Percentiles rank a stretch among this genome's conserved stretches.
Evolutionary conservation across 2,797 vertebrate genomes (phyloP).

Genomic region (Trematomus bernacchii): DNA sequence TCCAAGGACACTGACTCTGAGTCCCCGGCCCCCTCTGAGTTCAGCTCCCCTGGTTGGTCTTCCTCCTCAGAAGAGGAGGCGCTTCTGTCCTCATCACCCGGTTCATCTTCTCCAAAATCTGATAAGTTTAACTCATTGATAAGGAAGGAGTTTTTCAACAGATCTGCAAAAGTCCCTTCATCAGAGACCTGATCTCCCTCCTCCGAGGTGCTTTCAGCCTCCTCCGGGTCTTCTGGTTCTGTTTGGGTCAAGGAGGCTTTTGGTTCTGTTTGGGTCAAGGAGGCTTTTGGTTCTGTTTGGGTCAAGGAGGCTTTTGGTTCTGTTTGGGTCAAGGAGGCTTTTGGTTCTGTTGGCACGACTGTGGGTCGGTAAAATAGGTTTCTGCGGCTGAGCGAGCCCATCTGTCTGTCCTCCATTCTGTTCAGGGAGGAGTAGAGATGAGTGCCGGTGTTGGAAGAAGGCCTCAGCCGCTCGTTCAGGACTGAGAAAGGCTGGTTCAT

Average conservation of each 20-base stretch:
- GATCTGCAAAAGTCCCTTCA: neutral
- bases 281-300: too few species aligned
- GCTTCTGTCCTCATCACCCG: slow-evolving; percentile 27
- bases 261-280: neutral
- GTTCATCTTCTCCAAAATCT: slow-evolving; percentile 31
- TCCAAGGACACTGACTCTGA: neutral
- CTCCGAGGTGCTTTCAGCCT: slow-evolving; percentile 1
- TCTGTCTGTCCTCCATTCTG: slow-evolving; percentile 55
- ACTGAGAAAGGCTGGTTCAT: slow-evolving; percentile 77
- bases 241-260: neutral
- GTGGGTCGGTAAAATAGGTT: neutral
- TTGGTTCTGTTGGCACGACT: slow-evolving; percentile 16
- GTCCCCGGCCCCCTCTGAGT: slow-evolving; percentile 5
- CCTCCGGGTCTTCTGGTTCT: slow-evolving; percentile 21
- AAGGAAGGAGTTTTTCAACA: neutral
- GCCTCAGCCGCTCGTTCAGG: slow-evolving; percentile 76
- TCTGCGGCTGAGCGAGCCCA: neutral
- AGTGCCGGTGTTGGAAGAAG: slow-evolving; percentile 42
- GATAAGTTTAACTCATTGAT: slow-evolving; percentile 29
- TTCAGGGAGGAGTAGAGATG: slow-evolving; percentile 63
- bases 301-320: too few species aligned
- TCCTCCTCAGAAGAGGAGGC: slow-evolving; percentile 55
- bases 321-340: neutral
- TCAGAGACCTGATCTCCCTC: slow-evolving; percentile 21
- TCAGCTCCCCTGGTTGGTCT: slow-evolving; percentile 46